Evolutionary conservation across 2,888 invertebrate species (phyloP).

Genomic region (Campaea margaritaria): DNA sequence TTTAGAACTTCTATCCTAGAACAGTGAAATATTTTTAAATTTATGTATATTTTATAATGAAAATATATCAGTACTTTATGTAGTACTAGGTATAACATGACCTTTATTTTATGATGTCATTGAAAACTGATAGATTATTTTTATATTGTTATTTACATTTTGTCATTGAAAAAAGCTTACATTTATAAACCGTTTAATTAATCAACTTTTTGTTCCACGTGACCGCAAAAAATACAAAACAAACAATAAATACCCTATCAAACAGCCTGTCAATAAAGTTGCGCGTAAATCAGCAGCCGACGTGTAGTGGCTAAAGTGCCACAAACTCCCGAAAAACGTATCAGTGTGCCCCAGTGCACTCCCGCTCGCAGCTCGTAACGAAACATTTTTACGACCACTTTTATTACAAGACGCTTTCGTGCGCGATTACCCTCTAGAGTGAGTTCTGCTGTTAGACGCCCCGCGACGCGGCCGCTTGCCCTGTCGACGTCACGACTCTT

Average conservation of each 20-base stretch:
- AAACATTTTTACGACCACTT: conserved; percentile 83
- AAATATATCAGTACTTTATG: no score
- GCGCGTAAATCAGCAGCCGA: conserved; percentile 65
- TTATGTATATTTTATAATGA: no score
- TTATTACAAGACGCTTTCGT: conserved; percentile 85
- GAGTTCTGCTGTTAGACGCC: conserved; percentile 83
- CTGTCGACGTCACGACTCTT: conserved; percentile 46
- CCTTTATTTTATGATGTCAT: no score
- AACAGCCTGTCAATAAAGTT: conserved; percentile 60
- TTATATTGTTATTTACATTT: no score
- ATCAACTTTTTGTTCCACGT: background rate
- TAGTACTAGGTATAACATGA: no score
- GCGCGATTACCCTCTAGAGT: conserved; percentile 85
- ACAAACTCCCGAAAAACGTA: conserved; percentile 72
- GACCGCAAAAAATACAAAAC: background rate
- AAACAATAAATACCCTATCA: conserved; percentile 5
- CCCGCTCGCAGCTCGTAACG: conserved; percentile 80
- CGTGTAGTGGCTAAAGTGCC: conserved; percentile 48
- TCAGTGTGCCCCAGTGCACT: conserved; percentile 80
- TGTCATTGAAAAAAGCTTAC: no score
- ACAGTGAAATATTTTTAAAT: no score
- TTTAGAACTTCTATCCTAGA: no score
- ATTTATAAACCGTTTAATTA: no score
- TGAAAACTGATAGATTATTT: no score
- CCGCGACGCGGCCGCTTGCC: conserved; percentile 63